Evolutionary conservation across 2,888 invertebrate genomes (phyloP).

Genomic region (Diplazon laetatorius): DNA sequence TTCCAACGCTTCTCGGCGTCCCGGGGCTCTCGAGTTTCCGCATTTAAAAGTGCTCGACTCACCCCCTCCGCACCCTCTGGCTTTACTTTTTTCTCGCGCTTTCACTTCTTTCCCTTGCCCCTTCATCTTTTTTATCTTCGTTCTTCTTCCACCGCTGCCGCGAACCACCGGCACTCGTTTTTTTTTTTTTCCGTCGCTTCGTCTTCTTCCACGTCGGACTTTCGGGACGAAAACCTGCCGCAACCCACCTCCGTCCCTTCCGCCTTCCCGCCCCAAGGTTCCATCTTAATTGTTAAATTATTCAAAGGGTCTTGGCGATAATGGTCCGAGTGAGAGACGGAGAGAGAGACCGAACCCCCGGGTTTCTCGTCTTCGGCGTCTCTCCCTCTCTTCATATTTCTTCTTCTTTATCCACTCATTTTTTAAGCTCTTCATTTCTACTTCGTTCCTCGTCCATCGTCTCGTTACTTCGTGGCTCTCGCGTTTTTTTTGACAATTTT

Average conservation of each 20-base stretch:
- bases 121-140: conserved; percentile 9
- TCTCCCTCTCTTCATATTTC: conserved; percentile 23
- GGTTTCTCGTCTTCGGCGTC: conserved; percentile 41
- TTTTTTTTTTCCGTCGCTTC: conserved; percentile 50
- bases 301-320: conserved; percentile 74
- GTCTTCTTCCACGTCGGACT: conserved; percentile 49
- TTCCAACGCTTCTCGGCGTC: conserved; percentile 53
- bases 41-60: conserved; percentile 64
- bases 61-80: conserved; percentile 40
- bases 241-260: conserved; percentile 49
- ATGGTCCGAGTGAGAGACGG: conserved; percentile 62
- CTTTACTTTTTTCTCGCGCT: conserved; percentile 59
- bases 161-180: conserved; percentile 57
- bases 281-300: conserved; percentile 76
- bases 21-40: conserved; percentile 46
- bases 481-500: conserved; percentile 18
- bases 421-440: conserved; percentile 21
- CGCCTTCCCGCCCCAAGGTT: conserved; percentile 68
- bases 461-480: conserved; percentile 38
- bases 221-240: conserved; percentile 60
- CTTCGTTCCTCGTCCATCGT: conserved; percentile 8
- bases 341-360: too few species aligned
- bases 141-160: conserved; percentile 37
- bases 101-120: conserved; percentile 43
- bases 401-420: conserved; percentile 5